Evolutionary conservation across 2,113 vertebrate genomes (phyloP).

Genomic region (Sinocyclocheilus maitianheensis): DNA sequence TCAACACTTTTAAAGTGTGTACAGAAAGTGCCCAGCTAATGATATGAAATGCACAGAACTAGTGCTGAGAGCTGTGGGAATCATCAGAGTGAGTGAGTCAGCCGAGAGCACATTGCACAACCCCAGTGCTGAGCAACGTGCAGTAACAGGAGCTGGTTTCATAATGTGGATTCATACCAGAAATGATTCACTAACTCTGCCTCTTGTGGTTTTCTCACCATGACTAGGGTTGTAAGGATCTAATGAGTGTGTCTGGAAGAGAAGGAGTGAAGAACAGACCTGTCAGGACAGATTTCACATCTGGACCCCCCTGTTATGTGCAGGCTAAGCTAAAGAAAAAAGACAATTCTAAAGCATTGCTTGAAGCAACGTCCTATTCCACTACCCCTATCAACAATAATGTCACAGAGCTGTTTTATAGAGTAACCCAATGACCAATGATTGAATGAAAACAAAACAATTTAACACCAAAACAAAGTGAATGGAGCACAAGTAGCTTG

Average conservation of each 20-base stretch:
- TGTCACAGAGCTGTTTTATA: background rate
- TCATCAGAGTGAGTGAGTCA: conserved; percentile 15
- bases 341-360: background rate
- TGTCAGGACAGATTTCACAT: conserved; percentile 43
- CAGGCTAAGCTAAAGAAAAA: conserved; percentile 1
- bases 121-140: conserved; percentile 37
- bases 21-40: conserved; percentile 17
- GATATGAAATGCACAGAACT: conserved; percentile 18
- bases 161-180: conserved; percentile 54
- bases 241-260: conserved; percentile 28
- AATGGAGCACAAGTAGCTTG: background rate
- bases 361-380: background rate
- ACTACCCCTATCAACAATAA: background rate
- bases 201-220: conserved; percentile 39
- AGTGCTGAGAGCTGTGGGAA: conserved; percentile 18
- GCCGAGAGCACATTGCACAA: background rate
- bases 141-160: conserved; percentile 49
- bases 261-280: conserved; percentile 45
- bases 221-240: conserved; percentile 2
- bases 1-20: conserved; percentile 2
- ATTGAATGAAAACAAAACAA: background rate
- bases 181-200: conserved; percentile 47
- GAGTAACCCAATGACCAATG: background rate
- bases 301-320: conserved; percentile 14
- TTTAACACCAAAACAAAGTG: background rate